Conservation (phyloP, 2,888 invertebrate species). For the Philereme vetulata region DNA sequence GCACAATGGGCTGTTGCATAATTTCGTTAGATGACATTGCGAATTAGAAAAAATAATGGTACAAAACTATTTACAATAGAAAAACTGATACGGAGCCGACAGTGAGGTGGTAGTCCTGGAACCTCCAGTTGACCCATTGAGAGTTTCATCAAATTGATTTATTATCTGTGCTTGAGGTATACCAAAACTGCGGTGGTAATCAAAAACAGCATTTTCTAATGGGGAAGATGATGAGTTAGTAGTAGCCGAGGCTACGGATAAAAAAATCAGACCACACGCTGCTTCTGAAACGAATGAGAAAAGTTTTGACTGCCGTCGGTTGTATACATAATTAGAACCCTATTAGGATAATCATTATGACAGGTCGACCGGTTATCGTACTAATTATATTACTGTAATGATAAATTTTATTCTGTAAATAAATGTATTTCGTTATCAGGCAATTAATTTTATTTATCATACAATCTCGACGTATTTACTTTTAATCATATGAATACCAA, state of each 20-base stretch:
- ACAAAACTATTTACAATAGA: neutral
- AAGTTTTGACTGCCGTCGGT: neutral
- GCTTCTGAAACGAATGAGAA: constrained; percentile 1
- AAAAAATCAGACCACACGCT: constrained; percentile 20
- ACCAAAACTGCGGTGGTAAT: constrained; percentile 49
- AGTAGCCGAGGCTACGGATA: constrained; percentile 27
- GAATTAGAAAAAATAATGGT: too few relatives aligned
- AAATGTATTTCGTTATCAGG: too few relatives aligned
- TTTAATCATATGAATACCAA: too few relatives aligned
- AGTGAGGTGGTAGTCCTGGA: constrained; percentile 41
- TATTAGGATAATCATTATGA: too few relatives aligned
- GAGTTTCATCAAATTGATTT: constrained; percentile 41
- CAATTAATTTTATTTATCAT: too few relatives aligned
- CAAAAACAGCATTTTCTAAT: constrained; percentile 42
- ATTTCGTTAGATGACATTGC: too few relatives aligned
- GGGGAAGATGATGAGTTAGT: constrained; percentile 24
- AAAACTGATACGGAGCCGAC: constrained; percentile 51
- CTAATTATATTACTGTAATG: too few relatives aligned
- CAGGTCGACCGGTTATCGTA: too few relatives aligned
- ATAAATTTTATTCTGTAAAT: too few relatives aligned
- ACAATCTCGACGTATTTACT: too few relatives aligned
- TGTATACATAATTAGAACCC: too few relatives aligned
- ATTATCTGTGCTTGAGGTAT: constrained; percentile 51
- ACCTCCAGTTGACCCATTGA: constrained; percentile 45
- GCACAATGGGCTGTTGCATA: too few relatives aligned